Base-by-base conservation (phyloP, 1,140 invertebrate genomes). In the Pseudomyrmex concolor region DNA sequence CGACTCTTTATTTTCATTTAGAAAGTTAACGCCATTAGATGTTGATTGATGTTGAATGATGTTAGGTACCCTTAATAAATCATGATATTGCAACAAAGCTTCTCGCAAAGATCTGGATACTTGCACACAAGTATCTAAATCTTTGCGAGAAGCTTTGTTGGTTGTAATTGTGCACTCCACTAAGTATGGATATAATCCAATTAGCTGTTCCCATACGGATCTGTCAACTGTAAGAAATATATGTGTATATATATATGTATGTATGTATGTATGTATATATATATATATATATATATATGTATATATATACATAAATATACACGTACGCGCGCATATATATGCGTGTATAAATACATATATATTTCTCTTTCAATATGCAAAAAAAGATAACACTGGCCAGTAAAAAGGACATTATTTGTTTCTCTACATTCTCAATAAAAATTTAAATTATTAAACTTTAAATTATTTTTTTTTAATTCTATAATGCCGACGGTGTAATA, bases 121-220 rank as follows among this genome's bases (percentile, higher is more conserved):
- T 94, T 97, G 97, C n/a, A 95, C 93, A 34, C 96, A 97, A 67
- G 95, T 95, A 34, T 34, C 34, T 7, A 34, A 7, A 34, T 34
- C 34, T 34, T 34, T 34, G 34, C 34, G 34, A 34, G 34, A 34
- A 34, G 34, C 34, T 34, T 34, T 34, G 5, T 34, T 34, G 73
- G 95, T 96, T 59, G 97, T 96, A 57, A 97, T 96, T 86, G 97
- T 98, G 93, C 98, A 98, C 90, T 98, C 97, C 13, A 99, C 98
- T 80, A 99, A 94, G 92, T 96, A 96, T 1, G 98, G 98, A 94
- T 99, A 99, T 10, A 99, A 93, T 45, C 95, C 96, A 88, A 99
- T 99, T 48, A 99, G 93, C 92, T 99, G 98, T 89, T 98, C 96
- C 98, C 98, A 99, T 0, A 98, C 98, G 22, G 96, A 96, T 85